These are phyloP conservation scores for Axea sp. DNA, from an alignment of 2,888 invertebrate species.

Conservation along the genomic window DNA sequence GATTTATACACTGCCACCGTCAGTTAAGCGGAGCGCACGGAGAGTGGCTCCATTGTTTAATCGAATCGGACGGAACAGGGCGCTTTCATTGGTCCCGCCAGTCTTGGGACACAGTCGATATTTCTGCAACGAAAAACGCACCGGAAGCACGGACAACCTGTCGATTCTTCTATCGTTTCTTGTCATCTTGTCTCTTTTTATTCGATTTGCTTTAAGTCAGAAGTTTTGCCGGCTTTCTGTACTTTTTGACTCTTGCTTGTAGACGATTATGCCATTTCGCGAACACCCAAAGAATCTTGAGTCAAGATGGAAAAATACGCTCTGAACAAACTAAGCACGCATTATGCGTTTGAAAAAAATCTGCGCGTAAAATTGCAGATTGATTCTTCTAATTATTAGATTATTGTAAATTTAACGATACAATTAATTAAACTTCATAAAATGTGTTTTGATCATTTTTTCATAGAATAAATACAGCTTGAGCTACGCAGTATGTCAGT, in stretches of 20 bases:
- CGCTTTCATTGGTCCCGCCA: conserved; percentile 30
- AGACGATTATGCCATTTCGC: conserved; percentile 48
- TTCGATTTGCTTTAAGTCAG: not conserved
- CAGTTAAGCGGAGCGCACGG: conserved; percentile 66
- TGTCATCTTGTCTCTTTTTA: not conserved
- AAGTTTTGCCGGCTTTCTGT: conserved; percentile 16
- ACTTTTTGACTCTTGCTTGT: not conserved
- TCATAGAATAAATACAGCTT: too few species aligned
- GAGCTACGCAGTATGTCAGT: too few species aligned
- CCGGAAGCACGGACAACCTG: conserved; percentile 52
- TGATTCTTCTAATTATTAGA: too few species aligned
- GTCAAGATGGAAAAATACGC: conserved; percentile 19
- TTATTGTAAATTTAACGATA: too few species aligned
- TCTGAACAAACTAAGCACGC: conserved; percentile 22
- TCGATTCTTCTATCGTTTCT: conserved; percentile 40
- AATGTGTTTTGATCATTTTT: too few species aligned
- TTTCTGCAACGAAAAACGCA: conserved; percentile 37
- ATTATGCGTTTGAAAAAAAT: conserved; percentile 37
- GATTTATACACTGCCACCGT: conserved; percentile 78
- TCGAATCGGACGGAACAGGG: conserved; percentile 69
- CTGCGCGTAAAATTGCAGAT: too few species aligned
- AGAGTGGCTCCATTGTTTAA: conserved; percentile 76
- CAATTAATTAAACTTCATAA: too few species aligned
- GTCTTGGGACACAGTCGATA: conserved; percentile 13
- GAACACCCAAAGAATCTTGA: conserved; percentile 18